Evolutionary conservation across 2,797 vertebrate genomes (phyloP).

Genomic region (Eidolon dupreanum): DNA sequence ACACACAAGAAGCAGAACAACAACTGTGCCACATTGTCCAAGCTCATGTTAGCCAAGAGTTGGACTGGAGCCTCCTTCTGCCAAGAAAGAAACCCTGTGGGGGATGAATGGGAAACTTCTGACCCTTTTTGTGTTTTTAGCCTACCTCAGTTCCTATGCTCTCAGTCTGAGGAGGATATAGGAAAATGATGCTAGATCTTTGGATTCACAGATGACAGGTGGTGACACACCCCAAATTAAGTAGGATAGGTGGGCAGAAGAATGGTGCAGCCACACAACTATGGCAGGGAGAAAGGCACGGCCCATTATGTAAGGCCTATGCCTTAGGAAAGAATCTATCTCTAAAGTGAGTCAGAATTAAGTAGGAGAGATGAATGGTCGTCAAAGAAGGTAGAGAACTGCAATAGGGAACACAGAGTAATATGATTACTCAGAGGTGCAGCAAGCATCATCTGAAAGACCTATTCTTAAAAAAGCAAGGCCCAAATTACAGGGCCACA

Average conservation of each 20-base stretch:
- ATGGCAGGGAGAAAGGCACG: not conserved
- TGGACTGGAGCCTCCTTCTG: not conserved
- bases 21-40: slow-evolving; percentile 26
- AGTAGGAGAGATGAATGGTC: not conserved
- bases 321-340: not conserved
- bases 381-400: not conserved
- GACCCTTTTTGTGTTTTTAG: not conserved
- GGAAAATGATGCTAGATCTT: not conserved
- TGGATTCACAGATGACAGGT: not conserved
- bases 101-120: not conserved
- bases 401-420: not conserved
- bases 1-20: not conserved
- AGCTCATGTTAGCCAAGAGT: not conserved
- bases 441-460: not conserved
- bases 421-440: not conserved
- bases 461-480: not conserved
- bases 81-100: not conserved
- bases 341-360: not conserved
- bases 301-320: not conserved
- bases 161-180: not conserved
- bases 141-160: not conserved
- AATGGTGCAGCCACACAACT: not conserved
- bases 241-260: not conserved
- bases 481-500: not conserved
- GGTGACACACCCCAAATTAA: not conserved